Evolutionary conservation across 2,797 vertebrate genomes (phyloP).

Genomic region (Rhinella marina): DNA sequence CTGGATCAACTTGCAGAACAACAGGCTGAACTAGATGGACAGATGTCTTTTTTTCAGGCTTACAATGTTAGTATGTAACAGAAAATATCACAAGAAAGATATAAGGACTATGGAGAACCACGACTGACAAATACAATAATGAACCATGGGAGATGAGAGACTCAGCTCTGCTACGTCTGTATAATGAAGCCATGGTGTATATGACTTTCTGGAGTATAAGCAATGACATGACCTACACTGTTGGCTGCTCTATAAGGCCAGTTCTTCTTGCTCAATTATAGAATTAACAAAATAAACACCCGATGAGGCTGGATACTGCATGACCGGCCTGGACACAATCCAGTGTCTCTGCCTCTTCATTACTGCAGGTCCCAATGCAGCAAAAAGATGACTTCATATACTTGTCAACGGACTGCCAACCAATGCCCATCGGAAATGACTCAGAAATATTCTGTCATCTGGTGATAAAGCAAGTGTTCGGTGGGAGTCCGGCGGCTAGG

Average conservation of each 20-base stretch:
- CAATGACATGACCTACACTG: not conserved
- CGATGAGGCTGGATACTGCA: not conserved
- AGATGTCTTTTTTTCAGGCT: too few relatives aligned
- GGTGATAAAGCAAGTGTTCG: too few relatives aligned
- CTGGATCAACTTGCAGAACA: too few relatives aligned
- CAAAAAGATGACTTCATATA: not conserved
- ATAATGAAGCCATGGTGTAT: not conserved
- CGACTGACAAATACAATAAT: too few relatives aligned
- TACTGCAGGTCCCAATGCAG: constrained; percentile 3
- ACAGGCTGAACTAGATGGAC: too few relatives aligned
- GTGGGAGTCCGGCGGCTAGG: too few relatives aligned
- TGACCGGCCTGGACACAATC: not conserved
- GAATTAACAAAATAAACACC: not conserved
- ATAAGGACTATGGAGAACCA: not conserved
- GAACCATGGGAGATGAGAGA: too few relatives aligned
- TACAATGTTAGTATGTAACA: too few relatives aligned
- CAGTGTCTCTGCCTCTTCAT: not conserved
- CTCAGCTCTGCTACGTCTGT: not conserved
- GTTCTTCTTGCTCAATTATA: not conserved
- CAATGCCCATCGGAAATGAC: not conserved
- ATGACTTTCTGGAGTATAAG: not conserved
- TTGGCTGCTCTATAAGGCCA: not conserved
- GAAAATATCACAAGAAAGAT: not conserved
- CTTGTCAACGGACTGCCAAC: not conserved
- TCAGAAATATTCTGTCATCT: not conserved